Evolutionary conservation across 2,113 vertebrate species (phyloP), one percentile per base, ranked within the genome.

Genomic region (Calidris pygmaea): DNA sequence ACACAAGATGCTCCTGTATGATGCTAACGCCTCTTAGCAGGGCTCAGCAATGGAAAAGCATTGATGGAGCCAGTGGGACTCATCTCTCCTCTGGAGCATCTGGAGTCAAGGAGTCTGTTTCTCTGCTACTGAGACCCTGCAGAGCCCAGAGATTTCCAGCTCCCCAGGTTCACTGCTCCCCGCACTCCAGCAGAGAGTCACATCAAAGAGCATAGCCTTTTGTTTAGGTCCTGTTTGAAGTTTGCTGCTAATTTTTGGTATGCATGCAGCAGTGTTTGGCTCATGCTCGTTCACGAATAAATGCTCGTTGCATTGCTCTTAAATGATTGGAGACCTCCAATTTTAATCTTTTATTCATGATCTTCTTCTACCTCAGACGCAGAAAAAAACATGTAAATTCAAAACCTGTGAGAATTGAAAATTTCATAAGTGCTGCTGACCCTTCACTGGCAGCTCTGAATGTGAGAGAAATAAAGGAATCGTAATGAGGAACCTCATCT

Each of bases 261-360:
- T 97, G 96, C 96, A 87, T 21, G 7, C 70, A 62, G 93, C 4
- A 4, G 83, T 66, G 82, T 70, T 95, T 34, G 66, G 66, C 50
- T 97, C 9, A 1, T 60, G 24, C 93, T 96, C 34, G 29, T 94
- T 97, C 89, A 74, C 5, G 95, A 97, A 96, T 95, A 93, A 96
- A 97, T 68, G 90, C 93, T 98, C 29, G 2, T 90, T 95, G 96
- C 94, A 73, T 96, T 82, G 82, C 92, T 96, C 95, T 88, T 95
- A 97, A 98, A 97, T 95, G 93, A 96, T 78, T 58, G 92, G 95
- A 96, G 88, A 95, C 95, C 91, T 95, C 79, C 70, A 58, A 27
- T 94, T 93, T 96, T 96, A 96, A 98, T 98, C 97, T 98, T 98
- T 98, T 98, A 98, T 98, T 98, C 98, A 98, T 98, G 62, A 96